phyloP scores from a whole-genome alignment of 2,113 vertebrate species.

The Pycnonotus jocosus region DNA sequence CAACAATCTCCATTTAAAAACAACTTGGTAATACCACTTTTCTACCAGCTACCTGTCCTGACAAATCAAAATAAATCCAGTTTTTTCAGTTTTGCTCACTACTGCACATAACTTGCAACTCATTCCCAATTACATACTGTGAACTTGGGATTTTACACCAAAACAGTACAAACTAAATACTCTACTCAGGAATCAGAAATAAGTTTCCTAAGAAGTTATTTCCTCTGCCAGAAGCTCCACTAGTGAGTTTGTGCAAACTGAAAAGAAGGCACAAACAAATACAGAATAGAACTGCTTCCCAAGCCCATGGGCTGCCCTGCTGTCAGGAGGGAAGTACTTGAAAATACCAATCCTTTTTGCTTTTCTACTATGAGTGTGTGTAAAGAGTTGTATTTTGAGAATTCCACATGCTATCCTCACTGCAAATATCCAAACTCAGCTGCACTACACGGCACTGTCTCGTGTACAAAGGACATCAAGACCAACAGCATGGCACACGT shows the following conservation, averaged over 20 bases:
- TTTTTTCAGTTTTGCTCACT: not conserved
- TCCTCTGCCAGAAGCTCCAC: not conserved
- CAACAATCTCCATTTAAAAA: not conserved
- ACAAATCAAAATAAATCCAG: not conserved
- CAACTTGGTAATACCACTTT: not conserved
- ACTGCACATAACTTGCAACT: not conserved
- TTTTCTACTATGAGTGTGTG: not conserved
- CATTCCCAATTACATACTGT: not conserved
- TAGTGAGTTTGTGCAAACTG: not conserved
- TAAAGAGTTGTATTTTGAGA: not conserved
- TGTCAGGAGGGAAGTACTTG: not conserved
- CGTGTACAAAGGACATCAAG: not conserved
- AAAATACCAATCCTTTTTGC: not conserved
- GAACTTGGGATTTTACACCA: not conserved
- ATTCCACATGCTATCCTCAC: not conserved
- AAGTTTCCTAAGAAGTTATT: not conserved
- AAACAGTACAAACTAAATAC: not conserved
- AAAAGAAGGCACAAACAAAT: not conserved
- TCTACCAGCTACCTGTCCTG: not conserved
- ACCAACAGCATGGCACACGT: accelerated
- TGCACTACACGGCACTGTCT: not conserved
- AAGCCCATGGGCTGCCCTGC: not conserved
- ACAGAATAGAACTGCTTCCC: not conserved
- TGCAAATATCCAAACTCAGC: not conserved
- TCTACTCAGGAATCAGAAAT: not conserved